Conservation (phyloP, 2,797 vertebrate species). For the Sebastes taczanowskii region DNA sequence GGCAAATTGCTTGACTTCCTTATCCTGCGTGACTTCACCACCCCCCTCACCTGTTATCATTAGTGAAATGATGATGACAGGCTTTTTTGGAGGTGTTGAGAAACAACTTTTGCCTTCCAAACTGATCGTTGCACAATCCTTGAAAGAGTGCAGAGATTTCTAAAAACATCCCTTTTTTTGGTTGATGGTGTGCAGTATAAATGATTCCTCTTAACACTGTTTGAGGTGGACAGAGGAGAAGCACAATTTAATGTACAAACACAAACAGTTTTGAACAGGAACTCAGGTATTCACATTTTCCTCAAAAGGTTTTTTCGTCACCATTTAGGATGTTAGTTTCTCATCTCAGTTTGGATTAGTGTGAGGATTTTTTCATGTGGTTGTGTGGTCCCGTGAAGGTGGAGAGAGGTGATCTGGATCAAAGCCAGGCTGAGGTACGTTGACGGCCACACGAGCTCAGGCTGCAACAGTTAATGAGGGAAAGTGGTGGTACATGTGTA, state of each 20-base stretch:
- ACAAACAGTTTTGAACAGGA: background rate
- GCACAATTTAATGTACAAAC: background rate
- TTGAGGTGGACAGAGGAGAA: background rate
- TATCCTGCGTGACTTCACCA: background rate
- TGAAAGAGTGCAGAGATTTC: background rate
- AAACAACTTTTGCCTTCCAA: background rate
- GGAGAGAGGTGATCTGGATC: background rate
- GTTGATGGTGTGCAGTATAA: background rate
- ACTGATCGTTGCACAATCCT: conserved; percentile 5
- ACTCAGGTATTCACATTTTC: background rate
- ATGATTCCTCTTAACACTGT: background rate
- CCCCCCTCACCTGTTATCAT: conserved; percentile 27
- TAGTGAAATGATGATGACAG: background rate
- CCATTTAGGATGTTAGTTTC: background rate
- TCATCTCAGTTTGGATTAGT: background rate
- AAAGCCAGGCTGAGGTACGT: background rate
- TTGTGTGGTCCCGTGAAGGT: background rate
- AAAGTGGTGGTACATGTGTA: background rate
- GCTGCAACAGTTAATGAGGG: conserved; percentile 5
- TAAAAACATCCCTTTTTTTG: background rate
- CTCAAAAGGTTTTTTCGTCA: background rate
- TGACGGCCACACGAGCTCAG: background rate
- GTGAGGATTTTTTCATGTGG: background rate
- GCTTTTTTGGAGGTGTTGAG: background rate
- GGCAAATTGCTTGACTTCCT: conserved; percentile 40